Conservation (phyloP, 2,888 invertebrate species). For the Epinotia ramella region DNA sequence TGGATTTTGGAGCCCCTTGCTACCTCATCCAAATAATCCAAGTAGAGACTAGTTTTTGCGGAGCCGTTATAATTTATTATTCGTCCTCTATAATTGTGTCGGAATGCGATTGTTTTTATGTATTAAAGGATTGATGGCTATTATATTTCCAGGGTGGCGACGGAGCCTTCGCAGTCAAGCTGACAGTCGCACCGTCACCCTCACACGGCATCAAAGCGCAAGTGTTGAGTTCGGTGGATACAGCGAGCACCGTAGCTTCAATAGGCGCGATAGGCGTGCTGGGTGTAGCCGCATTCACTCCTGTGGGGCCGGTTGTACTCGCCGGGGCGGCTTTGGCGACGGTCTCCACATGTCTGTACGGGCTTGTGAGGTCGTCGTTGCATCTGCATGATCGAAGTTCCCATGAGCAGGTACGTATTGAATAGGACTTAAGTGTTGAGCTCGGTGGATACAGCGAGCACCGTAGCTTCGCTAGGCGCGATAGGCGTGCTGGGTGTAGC, state of each 20-base stretch:
- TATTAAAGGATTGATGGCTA: neutral
- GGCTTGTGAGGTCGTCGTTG: constrained; percentile 78
- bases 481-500: constrained; percentile 82
- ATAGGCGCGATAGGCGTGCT: constrained; percentile 81
- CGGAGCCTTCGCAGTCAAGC: constrained; percentile 68
- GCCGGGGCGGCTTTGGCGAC: constrained; percentile 78
- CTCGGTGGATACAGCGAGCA: constrained; percentile 74
- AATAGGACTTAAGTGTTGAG: constrained; percentile 61
- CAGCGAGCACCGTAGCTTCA: constrained; percentile 73
- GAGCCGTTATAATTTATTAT: no score
- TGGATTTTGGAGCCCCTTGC: no score
- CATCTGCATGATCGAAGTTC: constrained; percentile 77
- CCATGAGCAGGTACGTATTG: constrained; percentile 79
- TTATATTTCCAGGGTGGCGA: constrained; percentile 64
- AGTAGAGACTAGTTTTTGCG: no score
- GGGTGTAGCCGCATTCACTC: constrained; percentile 80
- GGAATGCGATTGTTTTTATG: no score
- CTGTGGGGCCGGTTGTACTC: constrained; percentile 79
- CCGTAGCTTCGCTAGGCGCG: constrained; percentile 75
- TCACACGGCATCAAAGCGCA: constrained; percentile 70
- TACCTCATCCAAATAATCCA: no score
- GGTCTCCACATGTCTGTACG: constrained; percentile 80
- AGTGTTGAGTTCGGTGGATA: constrained; percentile 74
- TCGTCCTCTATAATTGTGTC: no score
- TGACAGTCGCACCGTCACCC: constrained; percentile 75